These are phyloP conservation scores for Malaclemys terrapin DNA, from an alignment of 2,113 vertebrate genomes.

Conservation along the genomic window DNA sequence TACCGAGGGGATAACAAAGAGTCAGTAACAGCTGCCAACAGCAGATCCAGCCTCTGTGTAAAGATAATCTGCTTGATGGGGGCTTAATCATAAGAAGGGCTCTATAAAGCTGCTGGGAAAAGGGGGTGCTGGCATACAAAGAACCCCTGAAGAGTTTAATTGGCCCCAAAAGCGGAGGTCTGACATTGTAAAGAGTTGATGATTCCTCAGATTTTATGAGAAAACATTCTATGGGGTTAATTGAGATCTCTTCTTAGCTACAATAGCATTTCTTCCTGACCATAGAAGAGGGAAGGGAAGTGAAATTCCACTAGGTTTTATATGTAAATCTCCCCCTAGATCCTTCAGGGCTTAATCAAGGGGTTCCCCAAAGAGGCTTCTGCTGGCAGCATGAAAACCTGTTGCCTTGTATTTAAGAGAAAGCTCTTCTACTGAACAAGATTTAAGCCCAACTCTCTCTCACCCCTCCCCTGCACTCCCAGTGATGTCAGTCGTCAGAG, in stretches of 20 bases:
- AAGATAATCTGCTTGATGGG: constrained; percentile 73
- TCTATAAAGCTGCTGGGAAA: constrained; percentile 53
- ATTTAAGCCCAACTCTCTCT: not conserved
- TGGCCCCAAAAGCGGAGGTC: constrained; percentile 48
- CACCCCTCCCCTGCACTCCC: not conserved
- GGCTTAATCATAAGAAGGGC: constrained; percentile 66
- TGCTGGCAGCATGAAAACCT: constrained; percentile 43
- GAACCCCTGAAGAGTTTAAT: constrained; percentile 60
- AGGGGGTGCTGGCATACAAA: constrained; percentile 6
- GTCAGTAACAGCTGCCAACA: constrained; percentile 54
- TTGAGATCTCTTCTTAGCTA: not conserved
- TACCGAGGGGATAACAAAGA: constrained; percentile 71
- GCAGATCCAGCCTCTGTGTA: constrained; percentile 67
- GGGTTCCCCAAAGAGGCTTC: constrained; percentile 48
- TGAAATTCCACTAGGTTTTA: constrained; percentile 19
- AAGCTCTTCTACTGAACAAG: constrained; percentile 7
- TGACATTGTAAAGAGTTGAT: not conserved
- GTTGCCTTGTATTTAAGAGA: not conserved
- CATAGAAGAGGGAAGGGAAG: not conserved
- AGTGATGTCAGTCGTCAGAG: not conserved
- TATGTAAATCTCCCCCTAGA: constrained; percentile 59
- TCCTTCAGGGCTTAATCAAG: constrained; percentile 56
- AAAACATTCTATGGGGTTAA: not conserved
- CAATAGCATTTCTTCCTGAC: not conserved
- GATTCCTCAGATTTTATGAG: not conserved